Base-by-base conservation (phyloP, 2,888 invertebrate species). In the Lumbricus terrestris region DNA sequence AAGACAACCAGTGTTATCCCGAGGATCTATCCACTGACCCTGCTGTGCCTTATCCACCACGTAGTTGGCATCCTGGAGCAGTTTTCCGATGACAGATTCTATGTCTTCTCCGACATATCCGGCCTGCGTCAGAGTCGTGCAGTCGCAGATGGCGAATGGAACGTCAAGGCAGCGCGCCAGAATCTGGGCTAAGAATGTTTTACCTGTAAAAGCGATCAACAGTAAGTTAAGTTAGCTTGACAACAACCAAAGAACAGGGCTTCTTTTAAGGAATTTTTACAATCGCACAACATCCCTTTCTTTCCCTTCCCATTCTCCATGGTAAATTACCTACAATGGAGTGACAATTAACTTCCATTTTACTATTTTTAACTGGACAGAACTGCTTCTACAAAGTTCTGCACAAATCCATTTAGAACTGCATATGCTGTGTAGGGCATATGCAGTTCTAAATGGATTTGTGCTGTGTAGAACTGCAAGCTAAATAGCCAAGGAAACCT, bases 41-140 rank as follows among this genome's bases (percentile, higher is more conserved):
- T 98, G 98, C 95, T 99, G 99, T 89, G 99, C 99, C 93, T 97
- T 97, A 92, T 99, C 99, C 92, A 99, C 98, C 93, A 98, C 98
- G 95, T 98, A 98, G 95, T 98, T 98, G 54, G 99, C 99, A 95
- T 99, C 98, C 95, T 99, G 98, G 2, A 96, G 94, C 90, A 99
- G 96, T 95, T 99, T 99, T 42, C 98, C 98, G 94, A 99, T 98
- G 90, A 99, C 99, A 94, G 98, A 98, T 95, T 99, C 99, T 94
- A 99, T 99, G 95, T 99, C 99, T 95, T 99, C 99, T n/a, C 99
- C 99, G 16, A 99, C 99, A 95, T 99, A 99, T 82, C 99, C 95
- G 40, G 95, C 95, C 92, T 95, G 95, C 20, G 95, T 95, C 89
- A 95, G 92, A 20, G 95, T 94, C 5, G 95, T 95, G 95, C 99